These are phyloP conservation scores for Carcharodon carcharias DNA, from an alignment of 2,797 vertebrate genomes.

Conservation along the genomic window DNA sequence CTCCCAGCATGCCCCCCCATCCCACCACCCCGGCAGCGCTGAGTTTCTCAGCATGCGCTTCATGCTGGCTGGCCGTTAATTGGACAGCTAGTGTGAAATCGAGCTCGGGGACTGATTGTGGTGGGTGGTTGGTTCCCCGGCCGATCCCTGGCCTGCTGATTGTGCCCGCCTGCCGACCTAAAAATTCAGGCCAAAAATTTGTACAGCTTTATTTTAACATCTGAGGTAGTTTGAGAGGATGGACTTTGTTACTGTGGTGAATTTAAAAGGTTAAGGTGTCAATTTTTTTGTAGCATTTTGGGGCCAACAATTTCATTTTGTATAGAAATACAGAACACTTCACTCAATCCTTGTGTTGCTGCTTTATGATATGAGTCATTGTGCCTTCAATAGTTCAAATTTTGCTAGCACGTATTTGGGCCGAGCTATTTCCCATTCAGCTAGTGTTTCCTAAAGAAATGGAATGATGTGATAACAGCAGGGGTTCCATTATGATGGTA, in stretches of 20 bases:
- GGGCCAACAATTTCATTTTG: neutral
- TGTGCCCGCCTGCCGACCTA: no score
- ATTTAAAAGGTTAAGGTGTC: neutral
- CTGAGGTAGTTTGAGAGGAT: neutral
- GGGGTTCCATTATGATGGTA: neutral
- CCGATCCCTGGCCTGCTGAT: no score
- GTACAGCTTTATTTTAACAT: neutral
- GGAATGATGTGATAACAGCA: neutral
- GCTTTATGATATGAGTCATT: no score
- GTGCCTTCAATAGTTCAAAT: no score
- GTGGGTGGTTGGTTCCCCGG: no score
- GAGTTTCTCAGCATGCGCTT: no score
- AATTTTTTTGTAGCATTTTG: neutral
- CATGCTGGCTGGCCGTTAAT: no score
- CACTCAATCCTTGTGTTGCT: neutral
- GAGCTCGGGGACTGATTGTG: no score
- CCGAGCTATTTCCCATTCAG: neutral
- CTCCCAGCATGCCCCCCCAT: no score
- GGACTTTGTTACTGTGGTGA: neutral
- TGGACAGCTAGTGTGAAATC: no score
- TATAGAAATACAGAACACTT: neutral
- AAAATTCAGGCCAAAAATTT: neutral
- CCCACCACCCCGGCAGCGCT: no score
- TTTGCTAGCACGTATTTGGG: neutral
- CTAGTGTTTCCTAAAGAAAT: neutral